These are phyloP conservation scores for Lasioglossum calceatum DNA, from an alignment of 2,888 invertebrate genomes.

Conservation along the genomic window DNA sequence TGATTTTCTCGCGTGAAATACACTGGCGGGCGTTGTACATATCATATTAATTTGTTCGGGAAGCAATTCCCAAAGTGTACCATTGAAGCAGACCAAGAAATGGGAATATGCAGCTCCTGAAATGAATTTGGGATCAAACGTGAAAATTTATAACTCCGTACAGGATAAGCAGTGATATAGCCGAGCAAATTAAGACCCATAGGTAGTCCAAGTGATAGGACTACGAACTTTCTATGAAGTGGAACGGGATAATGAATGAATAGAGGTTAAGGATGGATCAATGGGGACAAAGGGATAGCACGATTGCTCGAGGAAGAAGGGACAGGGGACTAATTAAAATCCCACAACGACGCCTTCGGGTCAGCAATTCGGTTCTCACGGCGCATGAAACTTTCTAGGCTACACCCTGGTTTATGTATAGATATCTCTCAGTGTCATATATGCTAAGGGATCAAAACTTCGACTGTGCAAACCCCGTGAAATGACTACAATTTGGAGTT, in stretches of 20 bases:
- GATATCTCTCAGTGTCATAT: constrained; percentile 53
- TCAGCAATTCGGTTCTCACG: constrained; percentile 76
- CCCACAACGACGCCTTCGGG: constrained; percentile 78
- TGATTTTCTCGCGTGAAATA: background rate
- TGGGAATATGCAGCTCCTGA: background rate
- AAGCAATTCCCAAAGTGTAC: background rate
- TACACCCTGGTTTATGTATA: constrained; percentile 55
- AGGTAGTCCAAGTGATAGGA: constrained; percentile 55
- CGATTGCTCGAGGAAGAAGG: constrained; percentile 73
- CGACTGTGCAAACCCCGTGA: constrained; percentile 54
- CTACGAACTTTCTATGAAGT: constrained; percentile 72
- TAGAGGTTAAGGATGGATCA: constrained; percentile 75
- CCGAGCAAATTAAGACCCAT: constrained; percentile 62
- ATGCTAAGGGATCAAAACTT: constrained; percentile 66
- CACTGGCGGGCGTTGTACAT: background rate
- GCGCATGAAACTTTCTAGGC: constrained; percentile 68
- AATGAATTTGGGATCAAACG: constrained; percentile 6
- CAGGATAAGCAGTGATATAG: constrained; percentile 26
- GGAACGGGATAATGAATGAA: constrained; percentile 71
- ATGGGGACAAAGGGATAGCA: constrained; percentile 65
- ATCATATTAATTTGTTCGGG: background rate
- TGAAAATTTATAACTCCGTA: constrained; percentile 6
- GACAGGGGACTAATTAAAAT: constrained; percentile 81
- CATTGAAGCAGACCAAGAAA: background rate
- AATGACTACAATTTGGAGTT: constrained; percentile 62